Base-by-base conservation (phyloP, 2,888 invertebrate genomes). In the Marronus borbonicus region DNA sequence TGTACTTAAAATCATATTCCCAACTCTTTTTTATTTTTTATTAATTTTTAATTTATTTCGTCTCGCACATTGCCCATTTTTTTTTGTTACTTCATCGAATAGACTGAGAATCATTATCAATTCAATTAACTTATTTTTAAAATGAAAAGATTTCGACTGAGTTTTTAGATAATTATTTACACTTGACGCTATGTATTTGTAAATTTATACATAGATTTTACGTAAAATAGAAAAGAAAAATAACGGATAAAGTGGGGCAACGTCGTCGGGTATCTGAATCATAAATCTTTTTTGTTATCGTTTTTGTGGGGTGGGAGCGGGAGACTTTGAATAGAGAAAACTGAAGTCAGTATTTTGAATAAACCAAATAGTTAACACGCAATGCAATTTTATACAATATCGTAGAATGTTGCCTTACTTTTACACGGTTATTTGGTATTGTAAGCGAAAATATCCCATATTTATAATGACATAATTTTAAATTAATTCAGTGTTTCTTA, bases 101-200 rank as follows among this genome's bases (percentile, higher is more conserved):
- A 86, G 87, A 87, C 87, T 87, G 87, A 87, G 84, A 80, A 83
- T 78, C 79, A 79, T 76, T 76, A 78, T 84, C 83, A 83, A 83
- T 81, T 85, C 83, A 84, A 83, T 81, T 68, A 78, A 84, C 84
- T 84, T 84, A 85, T 84, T 86, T 85, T 85, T 84, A 82, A 76
- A 84, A 81, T 82, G 69, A 80, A 76, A 72, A 76, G 64, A 58
- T 68, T 75, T 84, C 82, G 86, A 87, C 86, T 87, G 86, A 87
- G 85, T 85, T 85, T 58, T 76, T 77, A 77, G 36, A 44, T 77
- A 62, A 66, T 69, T 69, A 62, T 77, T 77, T 77, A 72, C 66
- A 77, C 28, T 77, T 58, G 69, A 44, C 49, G 44, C 55, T 60
- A 60, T 36, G 72, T 74, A 44, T 74, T 60, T 74, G 72, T 74